These are phyloP conservation scores for Ranitomeya variabilis DNA, from an alignment of 2,113 vertebrate species.

Conservation along the genomic window DNA sequence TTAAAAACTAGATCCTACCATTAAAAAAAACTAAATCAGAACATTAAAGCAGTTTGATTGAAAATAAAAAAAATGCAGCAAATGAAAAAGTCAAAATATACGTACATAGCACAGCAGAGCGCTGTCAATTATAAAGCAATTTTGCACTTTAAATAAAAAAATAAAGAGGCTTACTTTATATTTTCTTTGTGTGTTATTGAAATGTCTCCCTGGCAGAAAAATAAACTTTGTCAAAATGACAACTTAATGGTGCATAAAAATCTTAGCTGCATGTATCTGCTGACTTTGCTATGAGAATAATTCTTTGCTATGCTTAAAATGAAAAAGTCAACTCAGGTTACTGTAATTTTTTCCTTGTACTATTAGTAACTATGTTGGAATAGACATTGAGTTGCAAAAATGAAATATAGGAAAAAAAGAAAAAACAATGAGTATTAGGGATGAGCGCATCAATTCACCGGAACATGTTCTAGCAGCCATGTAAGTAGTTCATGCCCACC, in stretches of 20 bases:
- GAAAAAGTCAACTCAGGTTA: constrained; percentile 50
- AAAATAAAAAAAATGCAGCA: background rate
- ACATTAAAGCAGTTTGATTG: background rate
- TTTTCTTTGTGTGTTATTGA: constrained; percentile 47
- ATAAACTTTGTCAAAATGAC: constrained; percentile 59
- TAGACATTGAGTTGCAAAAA: background rate
- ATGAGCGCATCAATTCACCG: no score
- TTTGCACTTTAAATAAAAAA: constrained; percentile 31
- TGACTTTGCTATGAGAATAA: constrained; percentile 55
- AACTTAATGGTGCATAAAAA: constrained; percentile 58
- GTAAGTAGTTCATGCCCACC: no score
- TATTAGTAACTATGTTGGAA: constrained; percentile 17
- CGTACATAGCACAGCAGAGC: background rate
- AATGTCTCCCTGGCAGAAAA: constrained; percentile 55
- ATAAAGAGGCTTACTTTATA: constrained; percentile 31
- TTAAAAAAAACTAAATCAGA: background rate
- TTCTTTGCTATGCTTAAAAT: constrained; percentile 41
- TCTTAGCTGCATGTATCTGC: constrained; percentile 55
- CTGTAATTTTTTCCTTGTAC: constrained; percentile 17
- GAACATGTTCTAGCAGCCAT: no score
- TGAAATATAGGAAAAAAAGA: background rate
- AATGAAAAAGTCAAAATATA: background rate
- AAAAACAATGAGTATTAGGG: no score
- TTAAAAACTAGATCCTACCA: background rate
- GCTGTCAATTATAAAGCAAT: background rate